A percentile compares a stretch with the other conserved stretches of the same genome.
Conservation (phyloP, 2,797 vertebrate species). For the Chlorospingus flavigularis region DNA sequence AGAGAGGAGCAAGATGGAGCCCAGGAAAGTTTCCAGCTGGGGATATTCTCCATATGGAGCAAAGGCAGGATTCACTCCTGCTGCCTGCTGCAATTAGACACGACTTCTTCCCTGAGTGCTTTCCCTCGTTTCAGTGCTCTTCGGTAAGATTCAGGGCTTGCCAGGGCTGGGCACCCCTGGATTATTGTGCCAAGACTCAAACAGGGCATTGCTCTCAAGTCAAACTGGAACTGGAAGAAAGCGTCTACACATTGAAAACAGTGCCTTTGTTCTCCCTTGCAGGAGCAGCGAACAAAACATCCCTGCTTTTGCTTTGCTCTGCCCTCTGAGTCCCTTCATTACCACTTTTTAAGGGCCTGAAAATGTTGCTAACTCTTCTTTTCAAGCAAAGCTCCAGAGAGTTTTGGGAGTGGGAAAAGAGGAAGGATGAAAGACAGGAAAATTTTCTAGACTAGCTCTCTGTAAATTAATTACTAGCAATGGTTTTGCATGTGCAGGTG, state of each 20-base stretch:
- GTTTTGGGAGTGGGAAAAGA: not conserved
- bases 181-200: not conserved
- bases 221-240: conserved; percentile 28
- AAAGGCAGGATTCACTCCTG: not conserved
- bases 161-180: not conserved
- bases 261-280: conserved; percentile 31
- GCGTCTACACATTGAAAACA: not conserved
- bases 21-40: not conserved
- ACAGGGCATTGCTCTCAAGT: not conserved
- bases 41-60: not conserved
- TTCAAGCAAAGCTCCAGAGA: conserved; percentile 20
- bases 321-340: not conserved
- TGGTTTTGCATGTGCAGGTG: conserved; percentile 4
- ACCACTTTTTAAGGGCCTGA: conserved; percentile 1
- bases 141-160: not conserved
- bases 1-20: not conserved
- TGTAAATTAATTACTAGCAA: not conserved
- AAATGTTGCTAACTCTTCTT: conserved; percentile 36
- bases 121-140: not conserved
- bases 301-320: not conserved
- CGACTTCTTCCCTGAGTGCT: not conserved
- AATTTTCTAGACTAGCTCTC: not conserved
- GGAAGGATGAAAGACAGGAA: conserved; percentile 2
- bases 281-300: conserved; percentile 12
- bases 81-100: not conserved